Percentiles rank a stretch among this genome's conserved stretches.
phyloP scores from a whole-genome alignment of 2,797 vertebrate species.

The Leucoraja ocellata region DNA sequence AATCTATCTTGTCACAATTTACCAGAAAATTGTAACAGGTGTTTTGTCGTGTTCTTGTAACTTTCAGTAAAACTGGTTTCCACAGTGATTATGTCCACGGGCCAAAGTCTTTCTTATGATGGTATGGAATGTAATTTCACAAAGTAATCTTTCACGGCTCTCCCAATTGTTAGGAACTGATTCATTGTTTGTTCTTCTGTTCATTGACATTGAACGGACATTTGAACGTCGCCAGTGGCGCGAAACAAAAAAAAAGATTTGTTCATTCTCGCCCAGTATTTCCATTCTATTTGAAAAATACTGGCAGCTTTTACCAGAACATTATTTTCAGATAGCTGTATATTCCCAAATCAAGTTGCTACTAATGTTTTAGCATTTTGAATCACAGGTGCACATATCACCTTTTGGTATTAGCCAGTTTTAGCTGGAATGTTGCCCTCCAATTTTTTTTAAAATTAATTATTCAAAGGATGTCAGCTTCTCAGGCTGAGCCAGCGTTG shows the following conservation, averaged over 20 bases:
- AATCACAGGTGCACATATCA: not conserved
- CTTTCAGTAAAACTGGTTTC: not conserved
- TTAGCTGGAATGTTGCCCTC: no score
- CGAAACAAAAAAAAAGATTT: constrained; percentile 26
- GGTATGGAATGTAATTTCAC: constrained; percentile 36
- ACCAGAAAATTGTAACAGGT: not conserved
- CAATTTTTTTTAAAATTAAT: no score
- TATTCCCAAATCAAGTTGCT: constrained; percentile 26
- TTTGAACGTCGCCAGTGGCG: not conserved
- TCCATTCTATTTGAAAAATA: constrained; percentile 15
- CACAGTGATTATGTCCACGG: not conserved
- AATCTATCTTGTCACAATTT: constrained; percentile 14
- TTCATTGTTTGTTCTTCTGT: constrained; percentile 40
- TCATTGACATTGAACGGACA: not conserved
- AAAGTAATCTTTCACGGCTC: constrained; percentile 14
- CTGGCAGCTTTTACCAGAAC: constrained; percentile 37
- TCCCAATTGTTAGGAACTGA: constrained; percentile 18
- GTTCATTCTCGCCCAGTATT: constrained; percentile 34
- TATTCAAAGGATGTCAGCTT: no score
- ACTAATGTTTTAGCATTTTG: constrained; percentile 36
- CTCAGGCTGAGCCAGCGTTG: no score
- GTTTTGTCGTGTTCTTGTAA: not conserved
- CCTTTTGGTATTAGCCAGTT: not conserved
- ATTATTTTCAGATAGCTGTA: constrained; percentile 6
- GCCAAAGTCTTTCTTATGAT: not conserved